phyloP scores from a whole-genome alignment of 2,113 vertebrate species.

The Pseudonaja textilis region DNA sequence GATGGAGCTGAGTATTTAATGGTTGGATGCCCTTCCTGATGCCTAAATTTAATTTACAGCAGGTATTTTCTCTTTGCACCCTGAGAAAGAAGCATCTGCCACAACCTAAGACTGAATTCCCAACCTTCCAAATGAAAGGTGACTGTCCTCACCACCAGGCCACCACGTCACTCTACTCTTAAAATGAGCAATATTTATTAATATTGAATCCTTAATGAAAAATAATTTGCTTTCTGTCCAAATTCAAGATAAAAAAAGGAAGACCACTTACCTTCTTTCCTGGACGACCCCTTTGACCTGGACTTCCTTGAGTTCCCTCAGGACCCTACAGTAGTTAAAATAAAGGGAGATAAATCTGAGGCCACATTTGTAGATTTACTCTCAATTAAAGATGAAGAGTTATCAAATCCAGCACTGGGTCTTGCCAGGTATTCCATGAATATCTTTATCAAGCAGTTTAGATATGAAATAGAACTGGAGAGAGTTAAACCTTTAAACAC shows the following conservation, averaged over 20 bases:
- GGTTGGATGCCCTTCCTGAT: background rate
- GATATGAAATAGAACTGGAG: background rate
- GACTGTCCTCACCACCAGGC: background rate
- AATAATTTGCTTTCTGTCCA: slow-evolving; percentile 11
- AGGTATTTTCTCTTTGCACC: background rate
- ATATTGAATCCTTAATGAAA: background rate
- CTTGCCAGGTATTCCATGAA: background rate
- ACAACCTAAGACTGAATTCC: background rate
- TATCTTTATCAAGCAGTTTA: background rate
- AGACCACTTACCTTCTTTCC: slow-evolving; percentile 86
- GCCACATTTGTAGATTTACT: slow-evolving; percentile 10
- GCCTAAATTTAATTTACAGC: background rate
- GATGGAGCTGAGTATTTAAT: background rate
- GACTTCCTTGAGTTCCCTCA: slow-evolving; percentile 84
- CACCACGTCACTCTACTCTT: background rate
- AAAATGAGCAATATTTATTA: background rate
- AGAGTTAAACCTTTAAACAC: background rate
- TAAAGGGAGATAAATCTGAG: slow-evolving; percentile 29
- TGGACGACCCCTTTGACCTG: slow-evolving; percentile 83
- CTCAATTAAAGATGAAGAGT: background rate
- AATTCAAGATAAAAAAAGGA: slow-evolving; percentile 28
- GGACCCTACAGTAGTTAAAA: slow-evolving; percentile 77
- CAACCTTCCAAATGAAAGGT: background rate
- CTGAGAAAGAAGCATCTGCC: background rate
- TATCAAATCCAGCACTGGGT: background rate